phyloP scores from a whole-genome alignment of 2,797 vertebrate species.

The Eulemur rubriventer region DNA sequence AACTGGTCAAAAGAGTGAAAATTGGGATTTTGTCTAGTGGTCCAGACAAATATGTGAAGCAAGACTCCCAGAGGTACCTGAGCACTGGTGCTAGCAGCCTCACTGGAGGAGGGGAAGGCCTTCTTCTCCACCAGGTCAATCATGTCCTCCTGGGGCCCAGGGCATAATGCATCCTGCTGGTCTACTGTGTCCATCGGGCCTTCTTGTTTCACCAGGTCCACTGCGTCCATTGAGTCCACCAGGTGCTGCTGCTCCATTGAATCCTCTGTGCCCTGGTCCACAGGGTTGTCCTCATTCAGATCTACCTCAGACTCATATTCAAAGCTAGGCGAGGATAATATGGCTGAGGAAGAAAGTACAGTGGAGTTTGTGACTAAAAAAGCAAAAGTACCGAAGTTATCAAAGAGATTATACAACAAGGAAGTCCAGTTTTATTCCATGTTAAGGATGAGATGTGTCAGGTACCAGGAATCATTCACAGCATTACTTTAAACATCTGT shows the following conservation, averaged over 20 bases:
- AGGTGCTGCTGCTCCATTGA: not conserved
- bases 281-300: not conserved
- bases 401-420: not conserved
- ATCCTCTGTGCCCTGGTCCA: not conserved
- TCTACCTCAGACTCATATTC: rapidly evolving
- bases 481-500: not conserved
- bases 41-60: not conserved
- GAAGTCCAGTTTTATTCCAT: not conserved
- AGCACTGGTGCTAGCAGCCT: not conserved
- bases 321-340: not conserved
- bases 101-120: rapidly evolving
- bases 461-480: constrained; percentile 22
- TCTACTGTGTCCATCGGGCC: no score
- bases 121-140: rapidly evolving
- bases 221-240: no score
- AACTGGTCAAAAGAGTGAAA: not conserved
- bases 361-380: not conserved
- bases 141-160: not conserved
- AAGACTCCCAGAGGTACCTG: constrained; percentile 16
- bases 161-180: no score
- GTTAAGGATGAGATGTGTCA: not conserved
- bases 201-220: not conserved
- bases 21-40: not conserved
- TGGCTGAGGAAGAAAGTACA: constrained; percentile 12
- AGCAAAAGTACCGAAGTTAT: not conserved